Base-by-base conservation (phyloP, 2,113 vertebrate species). In the Tupaia tana region DNA sequence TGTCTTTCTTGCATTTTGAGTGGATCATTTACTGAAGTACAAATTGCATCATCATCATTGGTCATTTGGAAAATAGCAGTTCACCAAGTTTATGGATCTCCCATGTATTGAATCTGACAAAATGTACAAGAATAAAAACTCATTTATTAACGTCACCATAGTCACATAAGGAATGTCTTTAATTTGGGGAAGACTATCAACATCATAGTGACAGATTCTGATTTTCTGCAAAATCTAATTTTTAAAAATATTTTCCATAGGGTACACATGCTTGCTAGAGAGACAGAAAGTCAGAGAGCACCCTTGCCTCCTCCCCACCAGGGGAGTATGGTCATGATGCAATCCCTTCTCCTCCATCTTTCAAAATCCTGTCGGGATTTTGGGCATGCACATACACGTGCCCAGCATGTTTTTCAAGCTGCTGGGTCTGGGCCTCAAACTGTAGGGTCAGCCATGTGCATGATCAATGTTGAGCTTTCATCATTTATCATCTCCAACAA, bases 161-260 rank as follows among this genome's bases (percentile, higher is more conserved):
- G 13, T 86, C 18, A 1, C 27, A 66, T 82, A 27, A 67, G 54
- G 34, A 74, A 13, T 63, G 13, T 89, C 73, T 27, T 69, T 86
- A 89, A 92, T 24, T 52, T 67, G 54, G 66, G 59, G 56, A 18
- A 25, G 85, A n/a, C 25, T 85, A 0, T 67, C 15, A 82, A 29
- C n/a, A 43, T 87, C 16, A 4, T 25, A 80, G 56, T 94, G 59
- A 69, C 67, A 83, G 59, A 79, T 78, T 6, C 31, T 90, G 7
- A 13, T 80, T 92, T 90, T 66, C 73, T 43, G 56, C 59, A 67
- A 86, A 54, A 31, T 95, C 52, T 93, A 15, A 75, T 80, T 94
- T 84, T 94, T 43, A 43, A 43, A 43, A 43, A 43, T 4, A 43
- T 43, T 43, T 43, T 3, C 43, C 6, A 43, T 43, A 43, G 43